Conservation (phyloP, 2,888 invertebrate species). For the Phalera bucephala region DNA sequence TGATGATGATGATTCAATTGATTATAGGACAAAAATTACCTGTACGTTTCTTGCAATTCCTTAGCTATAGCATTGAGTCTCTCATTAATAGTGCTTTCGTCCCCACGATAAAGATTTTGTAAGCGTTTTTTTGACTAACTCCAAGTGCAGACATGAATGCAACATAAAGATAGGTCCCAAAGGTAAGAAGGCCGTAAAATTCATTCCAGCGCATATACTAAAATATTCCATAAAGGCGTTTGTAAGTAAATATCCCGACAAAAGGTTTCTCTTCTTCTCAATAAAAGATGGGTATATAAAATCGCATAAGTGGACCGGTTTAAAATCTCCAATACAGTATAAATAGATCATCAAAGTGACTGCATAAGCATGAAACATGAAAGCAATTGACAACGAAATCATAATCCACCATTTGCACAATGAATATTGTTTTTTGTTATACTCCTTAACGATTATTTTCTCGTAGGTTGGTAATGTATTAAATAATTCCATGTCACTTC, state of each 20-base stretch:
- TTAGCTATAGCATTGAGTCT: slow-evolving; percentile 11
- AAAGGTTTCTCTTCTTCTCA: slow-evolving; percentile 12
- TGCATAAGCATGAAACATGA: not conserved
- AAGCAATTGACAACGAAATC: not conserved
- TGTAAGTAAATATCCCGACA: slow-evolving; percentile 3
- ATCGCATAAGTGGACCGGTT: slow-evolving; percentile 12
- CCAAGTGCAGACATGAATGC: slow-evolving; percentile 20
- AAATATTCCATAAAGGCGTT: slow-evolving; percentile 4
- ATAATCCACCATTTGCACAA: slow-evolving; percentile 8
- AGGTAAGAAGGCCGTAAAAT: slow-evolving; percentile 11
- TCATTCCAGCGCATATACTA: not conserved
- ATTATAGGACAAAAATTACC: no score
- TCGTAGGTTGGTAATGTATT: slow-evolving; percentile 3
- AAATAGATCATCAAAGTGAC: slow-evolving; percentile 7
- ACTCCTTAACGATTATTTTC: slow-evolving; percentile 4
- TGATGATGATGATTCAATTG: no score
- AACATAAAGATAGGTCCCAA: slow-evolving; percentile 17
- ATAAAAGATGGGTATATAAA: slow-evolving; percentile 11
- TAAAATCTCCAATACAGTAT: slow-evolving; percentile 7
- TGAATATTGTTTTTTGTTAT: slow-evolving; percentile 5
- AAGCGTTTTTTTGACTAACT: slow-evolving; percentile 10
- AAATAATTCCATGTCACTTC: slow-evolving; percentile 3
- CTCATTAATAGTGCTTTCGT: slow-evolving; percentile 1
- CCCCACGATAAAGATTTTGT: slow-evolving; percentile 6
- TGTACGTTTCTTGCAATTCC: slow-evolving; percentile 14